phyloP scores from a whole-genome alignment of 1,140 invertebrate species.

The Drosophila melanica region DNA sequence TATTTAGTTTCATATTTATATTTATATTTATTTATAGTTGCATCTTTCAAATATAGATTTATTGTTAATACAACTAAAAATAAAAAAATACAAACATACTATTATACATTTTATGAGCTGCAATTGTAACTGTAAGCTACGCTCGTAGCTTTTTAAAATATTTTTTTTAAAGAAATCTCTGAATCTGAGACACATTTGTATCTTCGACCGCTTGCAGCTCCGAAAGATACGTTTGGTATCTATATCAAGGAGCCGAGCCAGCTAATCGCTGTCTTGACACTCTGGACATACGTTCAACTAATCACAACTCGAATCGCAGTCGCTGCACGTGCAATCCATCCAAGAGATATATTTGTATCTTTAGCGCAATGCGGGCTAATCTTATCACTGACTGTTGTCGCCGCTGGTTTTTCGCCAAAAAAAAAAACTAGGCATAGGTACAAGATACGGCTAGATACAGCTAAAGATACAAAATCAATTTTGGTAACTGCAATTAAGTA shows the following conservation, averaged over 20 bases:
- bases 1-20: no score
- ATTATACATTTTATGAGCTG: no score
- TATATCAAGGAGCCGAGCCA: background rate
- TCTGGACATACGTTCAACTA: background rate
- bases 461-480: slow-evolving; percentile 11
- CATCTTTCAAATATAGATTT: no score
- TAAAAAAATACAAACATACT: no score
- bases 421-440: background rate
- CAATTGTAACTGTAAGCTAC: no score
- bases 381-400: slow-evolving; percentile 15
- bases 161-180: no score
- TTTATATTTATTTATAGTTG: no score
- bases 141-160: no score
- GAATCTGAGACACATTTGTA: background rate
- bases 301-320: slow-evolving; percentile 5
- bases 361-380: slow-evolving; percentile 4
- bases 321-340: slow-evolving; percentile 4
- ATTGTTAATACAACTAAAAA: no score
- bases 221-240: background rate
- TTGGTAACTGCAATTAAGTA: slow-evolving; percentile 40
- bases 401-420: slow-evolving; percentile 42
- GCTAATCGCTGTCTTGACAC: slow-evolving; percentile 2
- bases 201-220: background rate
- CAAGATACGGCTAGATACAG: slow-evolving; percentile 19
- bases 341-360: slow-evolving; percentile 23